Evolutionary conservation across 2,113 vertebrate species (phyloP).

Genomic region (Epinephelus fuscoguttatus): DNA sequence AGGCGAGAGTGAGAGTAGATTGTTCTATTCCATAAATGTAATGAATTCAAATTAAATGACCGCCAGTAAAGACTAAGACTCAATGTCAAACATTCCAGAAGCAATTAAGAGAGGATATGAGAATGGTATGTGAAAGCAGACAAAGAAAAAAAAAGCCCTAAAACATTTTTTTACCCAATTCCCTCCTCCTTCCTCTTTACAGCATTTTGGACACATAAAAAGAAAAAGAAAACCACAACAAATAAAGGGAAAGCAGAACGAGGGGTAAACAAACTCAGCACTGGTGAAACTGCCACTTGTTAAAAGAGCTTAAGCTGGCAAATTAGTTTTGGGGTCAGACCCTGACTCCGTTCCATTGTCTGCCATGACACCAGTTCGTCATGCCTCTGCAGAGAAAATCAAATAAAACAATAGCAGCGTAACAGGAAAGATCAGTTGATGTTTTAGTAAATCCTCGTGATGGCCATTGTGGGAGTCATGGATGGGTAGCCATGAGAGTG

Average conservation of each 20-base stretch:
- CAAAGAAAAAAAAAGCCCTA: background rate
- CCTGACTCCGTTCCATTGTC: slow-evolving; percentile 73
- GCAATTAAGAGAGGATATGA: background rate
- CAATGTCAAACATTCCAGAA: background rate
- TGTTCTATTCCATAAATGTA: background rate
- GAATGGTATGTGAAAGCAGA: background rate
- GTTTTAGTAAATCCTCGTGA: slow-evolving; percentile 80
- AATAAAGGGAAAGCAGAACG: slow-evolving; percentile 62
- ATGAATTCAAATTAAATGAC: background rate
- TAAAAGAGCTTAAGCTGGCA: slow-evolving; percentile 73
- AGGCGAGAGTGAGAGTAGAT: background rate
- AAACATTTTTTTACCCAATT: background rate
- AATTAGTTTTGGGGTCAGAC: slow-evolving; percentile 82
- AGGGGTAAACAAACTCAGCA: slow-evolving; percentile 75
- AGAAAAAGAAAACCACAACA: slow-evolving; percentile 63
- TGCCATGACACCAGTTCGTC: slow-evolving; percentile 68
- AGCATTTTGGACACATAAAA: slow-evolving; percentile 17
- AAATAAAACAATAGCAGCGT: slow-evolving; percentile 82
- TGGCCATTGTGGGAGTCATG: slow-evolving; percentile 74
- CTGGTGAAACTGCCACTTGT: slow-evolving; percentile 65
- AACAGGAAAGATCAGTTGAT: slow-evolving; percentile 74
- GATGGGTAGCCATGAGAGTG: slow-evolving; percentile 76
- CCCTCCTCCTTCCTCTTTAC: background rate
- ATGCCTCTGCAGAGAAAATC: slow-evolving; percentile 79
- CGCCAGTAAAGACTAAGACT: background rate